Conservation (phyloP, 2,797 vertebrate genomes). For the Sebastes dallii region DNA sequence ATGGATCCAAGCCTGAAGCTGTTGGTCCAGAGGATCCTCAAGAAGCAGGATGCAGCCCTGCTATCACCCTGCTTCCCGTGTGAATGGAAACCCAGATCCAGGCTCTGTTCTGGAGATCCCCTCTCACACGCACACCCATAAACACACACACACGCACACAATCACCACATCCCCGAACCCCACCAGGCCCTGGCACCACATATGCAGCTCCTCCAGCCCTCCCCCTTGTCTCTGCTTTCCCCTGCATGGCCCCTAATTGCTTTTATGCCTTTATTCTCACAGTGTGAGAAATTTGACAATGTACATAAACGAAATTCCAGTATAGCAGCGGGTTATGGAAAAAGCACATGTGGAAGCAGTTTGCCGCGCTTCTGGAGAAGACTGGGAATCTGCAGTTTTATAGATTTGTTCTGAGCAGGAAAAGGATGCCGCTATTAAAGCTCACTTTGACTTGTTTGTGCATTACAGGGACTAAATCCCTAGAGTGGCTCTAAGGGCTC, state of each 20-base stretch:
- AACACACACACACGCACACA: neutral
- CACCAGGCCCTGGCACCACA: conserved; percentile 44
- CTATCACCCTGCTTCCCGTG: conserved; percentile 54
- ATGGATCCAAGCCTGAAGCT: conserved; percentile 24
- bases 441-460: conserved; percentile 16
- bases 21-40: conserved; percentile 25
- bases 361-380: conserved; percentile 65
- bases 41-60: conserved; percentile 36
- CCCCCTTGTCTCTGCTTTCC: conserved; percentile 39
- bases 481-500: neutral
- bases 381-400: conserved; percentile 70
- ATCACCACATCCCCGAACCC: conserved; percentile 34
- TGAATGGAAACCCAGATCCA: conserved; percentile 61
- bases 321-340: conserved; percentile 78
- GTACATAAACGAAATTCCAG: conserved; percentile 82
- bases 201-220: conserved; percentile 13
- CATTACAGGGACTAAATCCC: neutral
- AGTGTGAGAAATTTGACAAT: conserved; percentile 82
- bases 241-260: conserved; percentile 70
- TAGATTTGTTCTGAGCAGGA: conserved; percentile 62
- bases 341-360: conserved; percentile 83
- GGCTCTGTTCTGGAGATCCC: conserved; percentile 44
- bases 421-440: conserved; percentile 46
- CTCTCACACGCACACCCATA: neutral
- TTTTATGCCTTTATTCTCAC: conserved; percentile 80